These are phyloP conservation scores for Margaritifera margaritifera DNA, from an alignment of 2,888 invertebrate genomes.

Conservation along the genomic window DNA sequence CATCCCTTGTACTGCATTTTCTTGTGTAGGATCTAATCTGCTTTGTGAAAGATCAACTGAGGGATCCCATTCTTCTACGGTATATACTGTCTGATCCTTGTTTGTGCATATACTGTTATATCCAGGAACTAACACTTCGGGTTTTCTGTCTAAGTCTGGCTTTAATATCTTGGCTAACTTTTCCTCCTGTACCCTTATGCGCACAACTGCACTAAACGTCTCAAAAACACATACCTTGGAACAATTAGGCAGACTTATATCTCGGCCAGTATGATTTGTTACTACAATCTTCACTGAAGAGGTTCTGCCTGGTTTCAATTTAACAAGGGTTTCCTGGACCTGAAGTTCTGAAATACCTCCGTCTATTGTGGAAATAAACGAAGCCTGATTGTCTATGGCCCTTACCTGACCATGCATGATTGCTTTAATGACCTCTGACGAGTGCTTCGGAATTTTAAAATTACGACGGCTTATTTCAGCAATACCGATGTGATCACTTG, in stretches of 20 bases:
- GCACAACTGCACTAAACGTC: background rate
- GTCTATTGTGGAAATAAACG: conserved; percentile 1
- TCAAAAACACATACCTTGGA: no score
- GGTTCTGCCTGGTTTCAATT: background rate
- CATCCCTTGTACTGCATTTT: conserved; percentile 5
- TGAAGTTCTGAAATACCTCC: background rate
- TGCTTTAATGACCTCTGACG: background rate
- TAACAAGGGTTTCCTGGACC: conserved; percentile 6
- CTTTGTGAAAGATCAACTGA: background rate
- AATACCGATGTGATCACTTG: no score
- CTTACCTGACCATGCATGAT: background rate
- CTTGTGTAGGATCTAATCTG: conserved; percentile 4
- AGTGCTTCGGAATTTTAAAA: background rate
- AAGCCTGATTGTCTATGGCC: background rate
- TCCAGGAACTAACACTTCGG: no score
- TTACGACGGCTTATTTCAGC: background rate
- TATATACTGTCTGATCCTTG: no score
- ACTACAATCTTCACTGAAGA: no score
- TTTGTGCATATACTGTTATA: no score
- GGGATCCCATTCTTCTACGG: background rate
- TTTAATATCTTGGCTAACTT: no score
- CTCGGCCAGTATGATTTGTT: background rate
- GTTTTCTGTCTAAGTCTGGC: no score
- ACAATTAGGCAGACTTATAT: no score
- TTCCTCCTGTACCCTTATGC: background rate